These are phyloP conservation scores for Onychomys torridus DNA, from an alignment of 2,797 vertebrate genomes.

Conservation along the genomic window DNA sequence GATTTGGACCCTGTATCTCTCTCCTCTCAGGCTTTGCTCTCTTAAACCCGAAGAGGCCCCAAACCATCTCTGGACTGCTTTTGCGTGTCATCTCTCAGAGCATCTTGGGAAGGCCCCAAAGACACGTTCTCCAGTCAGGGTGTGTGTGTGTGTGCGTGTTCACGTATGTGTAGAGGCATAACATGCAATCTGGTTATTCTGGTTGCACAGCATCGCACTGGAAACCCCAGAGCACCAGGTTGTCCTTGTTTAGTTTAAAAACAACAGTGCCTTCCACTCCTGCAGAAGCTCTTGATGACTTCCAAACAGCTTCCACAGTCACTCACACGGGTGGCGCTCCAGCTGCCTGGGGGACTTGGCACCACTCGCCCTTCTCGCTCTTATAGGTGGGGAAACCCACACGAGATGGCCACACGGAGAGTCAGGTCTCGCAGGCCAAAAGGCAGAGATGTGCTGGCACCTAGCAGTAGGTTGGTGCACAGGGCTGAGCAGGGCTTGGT, in stretches of 20 bases:
- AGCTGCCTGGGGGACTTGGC: not conserved
- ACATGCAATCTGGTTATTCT: conserved; percentile 76
- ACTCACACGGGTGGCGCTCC: not conserved
- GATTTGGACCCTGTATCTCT: not conserved
- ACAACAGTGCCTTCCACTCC: conserved; percentile 59
- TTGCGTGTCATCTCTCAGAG: not conserved
- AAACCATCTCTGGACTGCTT: not conserved
- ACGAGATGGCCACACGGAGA: not conserved
- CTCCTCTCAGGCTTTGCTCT: not conserved
- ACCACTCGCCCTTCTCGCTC: not conserved
- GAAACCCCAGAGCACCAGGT: conserved; percentile 63
- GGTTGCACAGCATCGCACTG: conserved; percentile 70
- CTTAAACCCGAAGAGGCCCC: not conserved
- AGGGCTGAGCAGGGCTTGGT: fast-evolving
- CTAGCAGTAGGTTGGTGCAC: not conserved
- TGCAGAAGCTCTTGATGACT: conserved; percentile 14
- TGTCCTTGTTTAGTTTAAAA: conserved; percentile 70
- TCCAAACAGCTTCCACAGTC: not conserved
- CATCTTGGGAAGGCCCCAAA: not conserved
- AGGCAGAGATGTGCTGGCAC: conserved; percentile 27
- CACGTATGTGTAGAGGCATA: not conserved
- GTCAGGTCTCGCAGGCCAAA: not conserved
- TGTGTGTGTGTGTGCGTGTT: conserved; percentile 55
- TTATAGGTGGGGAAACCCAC: not conserved
- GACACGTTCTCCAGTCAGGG: conserved; percentile 43